Evolutionary conservation across 2,797 vertebrate genomes (phyloP).

Genomic region (Pteropus rufus): DNA sequence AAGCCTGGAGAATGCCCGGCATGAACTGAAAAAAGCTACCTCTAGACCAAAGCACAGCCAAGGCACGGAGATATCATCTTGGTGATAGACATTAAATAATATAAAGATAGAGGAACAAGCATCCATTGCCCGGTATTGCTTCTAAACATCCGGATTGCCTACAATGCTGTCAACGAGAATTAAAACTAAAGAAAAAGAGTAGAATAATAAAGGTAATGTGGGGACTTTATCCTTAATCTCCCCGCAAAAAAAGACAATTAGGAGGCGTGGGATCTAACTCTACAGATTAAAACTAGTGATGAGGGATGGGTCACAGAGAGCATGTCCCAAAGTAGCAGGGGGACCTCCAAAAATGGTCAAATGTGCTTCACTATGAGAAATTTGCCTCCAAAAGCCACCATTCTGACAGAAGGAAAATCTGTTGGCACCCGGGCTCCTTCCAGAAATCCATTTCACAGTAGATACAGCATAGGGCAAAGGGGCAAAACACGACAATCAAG

Average conservation of each 20-base stretch:
- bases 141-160: background rate
- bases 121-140: background rate
- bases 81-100: background rate
- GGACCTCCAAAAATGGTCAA: background rate
- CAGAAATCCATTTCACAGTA: background rate
- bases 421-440: background rate
- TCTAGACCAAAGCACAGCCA: background rate
- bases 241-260: background rate
- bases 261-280: background rate
- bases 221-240: background rate
- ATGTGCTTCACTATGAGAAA: background rate
- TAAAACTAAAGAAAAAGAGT: background rate
- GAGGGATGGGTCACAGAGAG: background rate
- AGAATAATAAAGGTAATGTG: background rate
- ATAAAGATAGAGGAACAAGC: background rate
- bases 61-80: too few relatives aligned
- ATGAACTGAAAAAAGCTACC: background rate
- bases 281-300: background rate
- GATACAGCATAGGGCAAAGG: background rate
- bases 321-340: rapidly evolving
- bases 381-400: background rate
- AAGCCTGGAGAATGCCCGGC: background rate
- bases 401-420: background rate
- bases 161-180: background rate
- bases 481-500: background rate